Evolutionary conservation across 2,113 vertebrate species (phyloP), one percentile per base, ranked within the genome.

Genomic region (Rhynchopsitta pachyrhyncha): DNA sequence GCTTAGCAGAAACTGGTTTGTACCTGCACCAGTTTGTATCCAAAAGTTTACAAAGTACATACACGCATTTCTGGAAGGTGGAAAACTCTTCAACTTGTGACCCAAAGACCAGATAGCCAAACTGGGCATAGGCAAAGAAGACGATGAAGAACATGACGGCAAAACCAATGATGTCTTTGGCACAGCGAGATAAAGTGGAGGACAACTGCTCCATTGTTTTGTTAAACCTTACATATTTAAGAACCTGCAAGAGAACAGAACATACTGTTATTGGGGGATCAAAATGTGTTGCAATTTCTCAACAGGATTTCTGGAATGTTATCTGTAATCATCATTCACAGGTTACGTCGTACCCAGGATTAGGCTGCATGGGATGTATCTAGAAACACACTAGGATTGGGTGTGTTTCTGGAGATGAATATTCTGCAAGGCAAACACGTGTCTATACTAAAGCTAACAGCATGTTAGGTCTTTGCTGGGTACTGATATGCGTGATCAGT

Each of bases 131-230:
- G 67, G 98, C 97, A 79, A 98, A 97, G 94, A 98, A 98, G 92
- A 98, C 88, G 35, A 98, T 98, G 82, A 98, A 98, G 95, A 98
- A 98, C 97, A 98, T 98, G 79, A 98, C 55, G 71, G 97, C 95
- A 95, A 98, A 98, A 89, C 97, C 98, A 68, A 92, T 87, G 69
- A 98, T 95, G 75, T 98, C 97, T 95, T 97, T 97, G 92, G 98
- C 95, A 92, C 98, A 98, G 84, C 97, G 97, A 69, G 96, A 97
- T 37, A 98, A 87, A 20, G 98, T 98, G 46, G 97, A 97, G 31
- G 97, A 97, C 64, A 98, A 90, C 75, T 97, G 98, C 10, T 82
- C 97, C 97, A 98, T 97, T 39, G 98, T 98, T 93, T 96, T 97
- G 87, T 97, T 98, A 86, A 98, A 97, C 59, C 79, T 98, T 59